A percentile compares a stretch with the other conserved stretches of the same genome.
Evolutionary conservation across 2,113 vertebrate species (phyloP).

Genomic region (Microtus pennsylvanicus): DNA sequence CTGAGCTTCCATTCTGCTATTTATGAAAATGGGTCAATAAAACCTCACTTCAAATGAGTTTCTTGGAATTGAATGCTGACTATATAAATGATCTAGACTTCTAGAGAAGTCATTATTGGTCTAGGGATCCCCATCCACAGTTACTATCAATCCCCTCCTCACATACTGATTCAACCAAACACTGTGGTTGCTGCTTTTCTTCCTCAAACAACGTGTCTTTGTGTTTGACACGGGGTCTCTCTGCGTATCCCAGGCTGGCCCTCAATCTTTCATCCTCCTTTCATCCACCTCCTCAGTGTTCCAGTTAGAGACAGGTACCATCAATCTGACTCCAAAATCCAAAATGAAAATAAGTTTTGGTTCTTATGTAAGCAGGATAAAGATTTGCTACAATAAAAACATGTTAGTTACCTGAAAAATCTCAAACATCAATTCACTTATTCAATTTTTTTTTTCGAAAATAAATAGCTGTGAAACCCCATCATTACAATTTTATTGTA

Average conservation of each 20-base stretch:
- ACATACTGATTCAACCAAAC: not conserved
- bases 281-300: too few relatives aligned
- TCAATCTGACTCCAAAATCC: not conserved
- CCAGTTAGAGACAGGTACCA: not conserved
- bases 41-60: not conserved
- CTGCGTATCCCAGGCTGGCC: not conserved
- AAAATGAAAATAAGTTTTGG: not conserved
- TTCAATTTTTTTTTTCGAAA: not conserved
- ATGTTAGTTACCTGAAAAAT: not conserved
- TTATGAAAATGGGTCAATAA: slow-evolving; percentile 14
- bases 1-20: not conserved
- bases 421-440: not conserved
- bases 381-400: not conserved
- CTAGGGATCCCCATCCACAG: not conserved
- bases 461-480: not conserved
- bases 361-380: not conserved
- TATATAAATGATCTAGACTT: not conserved
- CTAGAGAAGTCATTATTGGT: too few relatives aligned
- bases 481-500: not conserved
- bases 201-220: not conserved
- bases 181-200: not conserved
- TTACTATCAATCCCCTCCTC: accelerated
- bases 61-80: not conserved
- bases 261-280: too few relatives aligned
- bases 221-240: not conserved